Conservation (phyloP, 2,113 vertebrate genomes). For the Oryzias melastigma region DNA sequence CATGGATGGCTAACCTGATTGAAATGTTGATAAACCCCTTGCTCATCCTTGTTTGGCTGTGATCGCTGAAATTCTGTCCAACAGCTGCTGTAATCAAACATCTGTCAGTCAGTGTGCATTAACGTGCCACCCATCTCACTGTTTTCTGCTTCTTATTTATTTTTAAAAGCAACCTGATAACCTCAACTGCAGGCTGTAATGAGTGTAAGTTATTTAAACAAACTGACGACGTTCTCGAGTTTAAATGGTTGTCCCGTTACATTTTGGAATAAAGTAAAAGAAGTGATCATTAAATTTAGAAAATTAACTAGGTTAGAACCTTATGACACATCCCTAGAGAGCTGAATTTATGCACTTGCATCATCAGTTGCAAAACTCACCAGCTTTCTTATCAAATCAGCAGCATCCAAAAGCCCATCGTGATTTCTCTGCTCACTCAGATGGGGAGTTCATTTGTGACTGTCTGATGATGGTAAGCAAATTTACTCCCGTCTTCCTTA, state of each 20-base stretch:
- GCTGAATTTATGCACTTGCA: background rate
- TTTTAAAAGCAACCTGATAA: constrained; percentile 9
- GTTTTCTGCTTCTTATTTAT: constrained; percentile 14
- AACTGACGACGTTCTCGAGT: background rate
- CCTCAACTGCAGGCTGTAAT: constrained; percentile 1
- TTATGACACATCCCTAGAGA: too few species aligned
- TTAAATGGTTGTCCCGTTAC: constrained; percentile 1
- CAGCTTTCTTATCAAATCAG: constrained; percentile 32
- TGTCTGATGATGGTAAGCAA: constrained; percentile 51
- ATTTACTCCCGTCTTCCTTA: constrained; percentile 57
- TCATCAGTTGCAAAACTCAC: constrained; percentile 25
- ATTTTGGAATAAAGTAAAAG: background rate
- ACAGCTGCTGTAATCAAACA: constrained; percentile 52
- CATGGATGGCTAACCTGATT: constrained; percentile 63
- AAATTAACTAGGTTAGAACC: background rate
- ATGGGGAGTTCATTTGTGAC: constrained; percentile 36
- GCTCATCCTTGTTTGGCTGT: constrained; percentile 53
- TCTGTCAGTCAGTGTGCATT: constrained; percentile 35
- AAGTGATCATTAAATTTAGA: background rate
- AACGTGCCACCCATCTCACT: constrained; percentile 13
- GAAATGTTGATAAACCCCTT: constrained; percentile 64
- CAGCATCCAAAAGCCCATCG: constrained; percentile 15
- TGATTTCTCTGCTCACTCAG: constrained; percentile 23
- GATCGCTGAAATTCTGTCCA: constrained; percentile 38
- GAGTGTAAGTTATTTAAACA: constrained; percentile 5